A percentile compares a stretch with the other conserved stretches of the same genome.
Evolutionary conservation across 2,113 vertebrate species (phyloP).

Genomic region (Brienomyrus brachyistius): DNA sequence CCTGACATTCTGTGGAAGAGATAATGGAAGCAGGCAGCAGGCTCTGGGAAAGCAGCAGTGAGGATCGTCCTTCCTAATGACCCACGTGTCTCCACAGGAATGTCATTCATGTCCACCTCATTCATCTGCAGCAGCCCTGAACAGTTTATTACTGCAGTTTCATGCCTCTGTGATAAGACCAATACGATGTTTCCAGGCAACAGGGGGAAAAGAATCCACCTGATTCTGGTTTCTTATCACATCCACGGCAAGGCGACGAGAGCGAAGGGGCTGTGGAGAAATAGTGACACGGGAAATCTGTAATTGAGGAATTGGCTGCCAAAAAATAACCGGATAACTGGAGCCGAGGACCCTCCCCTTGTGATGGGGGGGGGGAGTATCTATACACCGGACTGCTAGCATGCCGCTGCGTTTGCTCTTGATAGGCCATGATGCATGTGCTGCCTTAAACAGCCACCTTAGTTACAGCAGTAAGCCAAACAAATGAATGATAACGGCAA

Average conservation of each 20-base stretch:
- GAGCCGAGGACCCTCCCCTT: neutral
- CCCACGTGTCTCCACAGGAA: neutral
- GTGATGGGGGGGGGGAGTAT: neutral
- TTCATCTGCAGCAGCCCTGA: neutral
- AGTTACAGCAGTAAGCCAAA: neutral
- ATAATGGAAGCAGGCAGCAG: neutral
- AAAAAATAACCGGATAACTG: neutral
- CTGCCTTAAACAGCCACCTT: neutral
- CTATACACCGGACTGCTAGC: neutral
- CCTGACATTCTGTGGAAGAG: neutral
- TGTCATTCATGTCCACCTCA: neutral
- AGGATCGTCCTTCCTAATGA: neutral
- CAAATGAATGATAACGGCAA: neutral
- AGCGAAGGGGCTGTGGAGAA: neutral
- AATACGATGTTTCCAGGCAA: slow-evolving; percentile 5
- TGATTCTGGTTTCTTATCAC: neutral
- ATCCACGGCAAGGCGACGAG: neutral
- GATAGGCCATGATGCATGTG: neutral
- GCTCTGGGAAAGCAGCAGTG: neutral
- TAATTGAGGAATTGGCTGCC: neutral
- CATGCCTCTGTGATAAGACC: neutral
- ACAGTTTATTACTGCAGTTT: neutral
- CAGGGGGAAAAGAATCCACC: neutral
- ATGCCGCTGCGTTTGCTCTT: neutral
- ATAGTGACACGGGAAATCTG: neutral